Base-by-base conservation (phyloP, 2,888 invertebrate species). In the Lycaena phlaeas region DNA sequence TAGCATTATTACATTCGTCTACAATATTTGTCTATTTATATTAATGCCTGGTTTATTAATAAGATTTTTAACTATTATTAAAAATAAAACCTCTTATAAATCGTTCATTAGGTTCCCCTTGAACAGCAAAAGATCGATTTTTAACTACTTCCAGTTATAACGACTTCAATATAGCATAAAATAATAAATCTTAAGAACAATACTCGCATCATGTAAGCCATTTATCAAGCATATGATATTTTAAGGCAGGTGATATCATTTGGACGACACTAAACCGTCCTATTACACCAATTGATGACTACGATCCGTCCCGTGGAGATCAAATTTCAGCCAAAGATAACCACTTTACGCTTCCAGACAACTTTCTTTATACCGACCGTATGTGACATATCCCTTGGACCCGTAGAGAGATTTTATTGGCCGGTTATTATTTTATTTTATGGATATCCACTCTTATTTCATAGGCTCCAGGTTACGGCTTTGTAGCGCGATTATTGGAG, bases 341-440 rank as follows among this genome's bases (percentile, higher is more conserved):
- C 68, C 70, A 74, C 68, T 78, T 74, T 62, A 59, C 69, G 61
- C 67, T 65, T 63, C 56, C 64, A 53, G 53, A 64, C 61, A 54
- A 67, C 63, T 68, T 60, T 54, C 55, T 55, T 61, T 64, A 58
- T 61, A 59, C 57, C 57, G 56, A 53, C 56, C 64, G 64, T 67
- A 69, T 77, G 74, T 79, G 82, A 81, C 78, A 79, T 76, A 77
- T 78, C 73, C 65, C 61, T 60, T 64, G 62, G 60, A 62, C 58
- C 51, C 60, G 53, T 51, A 52, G 62, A 69, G 64, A 66, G 68
- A 72, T 79, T 82, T 81, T 81, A 81, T 81, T 77, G 78, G 70
- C 70, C 74, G 68, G 71, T 79, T 84, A 82, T 81, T 81, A 81
- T 81, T 82, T 81, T 72, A 81, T 81, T 81, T 84, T 82, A 84